These are phyloP conservation scores for Oscheius sp. DNA, from an alignment of 2,888 invertebrate genomes.

Conservation along the genomic window DNA sequence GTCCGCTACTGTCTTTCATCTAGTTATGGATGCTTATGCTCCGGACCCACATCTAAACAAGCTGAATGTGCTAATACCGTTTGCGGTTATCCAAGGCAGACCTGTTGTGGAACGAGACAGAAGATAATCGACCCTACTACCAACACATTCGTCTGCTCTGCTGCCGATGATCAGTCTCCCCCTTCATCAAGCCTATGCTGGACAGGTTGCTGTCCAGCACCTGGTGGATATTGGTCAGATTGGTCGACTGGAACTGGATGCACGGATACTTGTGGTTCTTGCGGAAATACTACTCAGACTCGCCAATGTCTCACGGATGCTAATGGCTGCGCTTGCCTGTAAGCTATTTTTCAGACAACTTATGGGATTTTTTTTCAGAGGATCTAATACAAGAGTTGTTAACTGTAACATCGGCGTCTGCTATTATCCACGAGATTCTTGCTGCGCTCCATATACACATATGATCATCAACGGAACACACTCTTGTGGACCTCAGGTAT, in stretches of 20 bases:
- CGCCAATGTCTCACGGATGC: conserved; percentile 19
- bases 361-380: conserved; percentile 32
- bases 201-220: conserved; percentile 26
- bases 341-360: too few relatives aligned
- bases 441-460: conserved; percentile 37
- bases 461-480: conserved; percentile 35
- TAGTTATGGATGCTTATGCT: conserved; percentile 39
- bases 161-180: conserved; percentile 1
- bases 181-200: conserved; percentile 23
- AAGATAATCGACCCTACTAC: conserved; percentile 34
- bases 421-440: conserved; percentile 41
- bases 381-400: conserved; percentile 31
- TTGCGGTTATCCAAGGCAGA: conserved; percentile 38
- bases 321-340: conserved; percentile 27
- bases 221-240: conserved; percentile 24
- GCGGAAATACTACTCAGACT: conserved; percentile 17
- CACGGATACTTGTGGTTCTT: not conserved
- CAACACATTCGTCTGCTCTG: conserved; percentile 1
- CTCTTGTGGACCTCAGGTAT: conserved; percentile 39
- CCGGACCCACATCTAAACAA: conserved; percentile 37
- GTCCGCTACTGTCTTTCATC: conserved; percentile 39
- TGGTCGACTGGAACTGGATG: conserved; percentile 4
- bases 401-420: conserved; percentile 48
- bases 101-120: conserved; percentile 44
- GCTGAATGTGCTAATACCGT: conserved; percentile 40